Evolutionary conservation across 37 sponge, comb jelly and placozoan genomes (phyloP).

Genomic region (Diacarnus erythraeanus): DNA sequence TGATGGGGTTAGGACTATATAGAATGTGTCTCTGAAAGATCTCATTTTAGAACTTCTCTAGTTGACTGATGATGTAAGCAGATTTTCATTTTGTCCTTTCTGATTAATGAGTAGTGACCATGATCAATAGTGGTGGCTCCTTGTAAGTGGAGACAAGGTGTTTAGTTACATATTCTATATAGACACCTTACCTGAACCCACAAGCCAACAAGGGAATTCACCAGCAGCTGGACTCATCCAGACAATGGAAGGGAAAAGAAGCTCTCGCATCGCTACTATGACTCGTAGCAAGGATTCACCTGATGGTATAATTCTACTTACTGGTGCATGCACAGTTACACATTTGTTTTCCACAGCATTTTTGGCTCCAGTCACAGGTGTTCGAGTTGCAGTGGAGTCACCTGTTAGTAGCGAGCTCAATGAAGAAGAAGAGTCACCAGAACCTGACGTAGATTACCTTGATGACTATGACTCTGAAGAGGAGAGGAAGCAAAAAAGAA

Average conservation of each 20-base stretch:
- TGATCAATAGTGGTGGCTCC: no score
- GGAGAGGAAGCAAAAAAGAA: slow-evolving; percentile 36
- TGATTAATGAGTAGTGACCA: no score
- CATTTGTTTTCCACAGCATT: neutral
- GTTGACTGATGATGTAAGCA: no score
- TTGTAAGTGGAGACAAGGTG: no score
- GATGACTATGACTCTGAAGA: slow-evolving; percentile 68
- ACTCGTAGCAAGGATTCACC: neutral
- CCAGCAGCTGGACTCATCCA: slow-evolving; percentile 32
- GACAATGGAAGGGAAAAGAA: slow-evolving; percentile 61
- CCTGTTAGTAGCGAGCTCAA: slow-evolving; percentile 60
- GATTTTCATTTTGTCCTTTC: no score
- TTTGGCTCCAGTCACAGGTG: neutral
- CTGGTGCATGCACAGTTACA: neutral
- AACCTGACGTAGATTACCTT: slow-evolving; percentile 48
- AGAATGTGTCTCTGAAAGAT: no score
- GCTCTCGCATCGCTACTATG: slow-evolving; percentile 45
- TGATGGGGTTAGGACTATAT: no score
- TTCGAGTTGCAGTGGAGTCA: slow-evolving; percentile 17
- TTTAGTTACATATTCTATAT: no score
- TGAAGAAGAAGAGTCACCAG: slow-evolving; percentile 59
- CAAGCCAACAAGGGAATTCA: neutral
- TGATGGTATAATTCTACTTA: neutral
- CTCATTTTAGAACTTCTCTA: no score
- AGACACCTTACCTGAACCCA: slow-evolving; percentile 6